Base-by-base conservation (phyloP, 1,140 invertebrate species). In the Drosophila yakuba region DNA sequence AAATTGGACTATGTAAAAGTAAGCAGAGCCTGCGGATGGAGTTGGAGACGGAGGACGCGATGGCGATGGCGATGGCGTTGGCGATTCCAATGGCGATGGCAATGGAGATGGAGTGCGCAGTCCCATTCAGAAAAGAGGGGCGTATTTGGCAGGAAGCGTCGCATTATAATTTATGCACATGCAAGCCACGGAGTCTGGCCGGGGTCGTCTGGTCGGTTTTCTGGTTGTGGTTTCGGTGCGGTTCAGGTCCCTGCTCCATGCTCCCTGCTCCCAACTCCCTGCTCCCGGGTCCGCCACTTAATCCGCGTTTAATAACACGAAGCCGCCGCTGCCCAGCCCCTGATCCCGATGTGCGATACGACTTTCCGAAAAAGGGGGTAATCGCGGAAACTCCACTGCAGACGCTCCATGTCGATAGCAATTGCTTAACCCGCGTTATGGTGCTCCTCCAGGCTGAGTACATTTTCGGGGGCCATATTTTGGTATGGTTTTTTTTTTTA, bases 251-350 rank as follows among this genome's bases (percentile, higher is more conserved):
- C 23, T 3, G 23, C 23, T 23, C 23, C 23, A 0, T 2, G 23
- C 23, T 25, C 23, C 25, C 4, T 4, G 25, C 25, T 25, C 35
- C 20, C 25, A 12, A 51, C 17, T 28, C 20, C 20, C 20, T 20
- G 20, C 20, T 20, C 20, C 14, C 38, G 50, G 62, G 63, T 57
- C 64, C 39, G 68, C 68, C 84, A 84, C 80, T 89, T 88, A 88
- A 88, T 88, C 84, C 83, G 84, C 78, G 80, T 88, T 88, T 88
- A 88, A 88, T 89, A 88, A 88, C 80, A 89, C 84, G 80, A 74
- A 83, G 67, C 83, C 64, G 45, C 58, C 48, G 28, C 50, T 50
- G 56, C 45, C 39, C 54, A 61, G 48, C 48, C 60, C 47, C 52
- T 48, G 41, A 58, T 58, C 54, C 59, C 39, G 41, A 50, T 50